Conservation (phyloP, 2,797 vertebrate genomes). For the Psittacula echo region DNA sequence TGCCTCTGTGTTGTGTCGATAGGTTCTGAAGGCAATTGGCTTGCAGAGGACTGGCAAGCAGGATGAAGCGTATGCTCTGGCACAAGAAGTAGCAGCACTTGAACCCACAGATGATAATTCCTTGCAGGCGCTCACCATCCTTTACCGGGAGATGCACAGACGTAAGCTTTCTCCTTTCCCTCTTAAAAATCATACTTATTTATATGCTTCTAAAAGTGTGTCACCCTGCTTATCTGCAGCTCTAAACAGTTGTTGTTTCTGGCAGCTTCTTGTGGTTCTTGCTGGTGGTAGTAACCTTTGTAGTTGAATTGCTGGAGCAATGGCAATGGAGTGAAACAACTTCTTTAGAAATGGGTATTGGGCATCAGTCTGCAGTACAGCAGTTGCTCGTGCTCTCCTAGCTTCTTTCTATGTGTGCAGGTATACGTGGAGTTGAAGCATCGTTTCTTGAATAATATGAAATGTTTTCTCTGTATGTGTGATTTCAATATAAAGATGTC, state of each 20-base stretch:
- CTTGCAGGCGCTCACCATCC: slow-evolving; percentile 94
- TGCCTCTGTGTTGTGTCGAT: slow-evolving; percentile 6
- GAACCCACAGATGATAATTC: slow-evolving; percentile 99
- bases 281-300: neutral
- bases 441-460: neutral
- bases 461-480: neutral
- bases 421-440: neutral
- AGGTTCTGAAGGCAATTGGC: slow-evolving; percentile 98
- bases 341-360: neutral
- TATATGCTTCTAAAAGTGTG: neutral
- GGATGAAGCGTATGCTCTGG: slow-evolving; percentile 93
- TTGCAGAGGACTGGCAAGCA: slow-evolving; percentile 96
- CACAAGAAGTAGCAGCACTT: slow-evolving; percentile 93
- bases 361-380: neutral
- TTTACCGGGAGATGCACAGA: slow-evolving; percentile 98
- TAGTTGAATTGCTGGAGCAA: neutral
- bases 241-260: neutral
- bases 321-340: neutral
- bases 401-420: neutral
- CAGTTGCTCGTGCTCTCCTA: neutral
- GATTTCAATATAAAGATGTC: neutral
- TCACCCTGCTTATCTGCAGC: neutral
- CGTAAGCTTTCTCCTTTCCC: slow-evolving; percentile 76
- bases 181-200: neutral
- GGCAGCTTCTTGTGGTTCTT: neutral